Evolutionary conservation across 2,888 invertebrate species (phyloP).

Genomic region (Catocala sponsa): DNA sequence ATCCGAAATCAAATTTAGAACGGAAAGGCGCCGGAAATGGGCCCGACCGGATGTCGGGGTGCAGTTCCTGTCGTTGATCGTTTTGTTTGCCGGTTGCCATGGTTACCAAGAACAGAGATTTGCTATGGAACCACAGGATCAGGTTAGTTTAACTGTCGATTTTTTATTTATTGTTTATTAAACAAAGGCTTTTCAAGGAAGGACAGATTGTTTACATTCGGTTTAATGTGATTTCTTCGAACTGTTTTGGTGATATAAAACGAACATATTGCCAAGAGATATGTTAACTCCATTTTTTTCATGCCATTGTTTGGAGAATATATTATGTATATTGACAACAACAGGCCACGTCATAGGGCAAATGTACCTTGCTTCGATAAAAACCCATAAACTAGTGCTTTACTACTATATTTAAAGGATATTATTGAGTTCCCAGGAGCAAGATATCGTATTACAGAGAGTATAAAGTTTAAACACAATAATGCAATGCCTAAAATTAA

Average conservation of each 20-base stretch:
- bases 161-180: constrained; percentile 22
- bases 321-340: no score
- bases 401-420: no score
- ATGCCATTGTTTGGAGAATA: no score
- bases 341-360: no score
- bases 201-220: constrained; percentile 3
- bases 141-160: constrained; percentile 61
- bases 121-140: constrained; percentile 96
- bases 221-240: constrained; percentile 12
- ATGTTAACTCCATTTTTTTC: neutral
- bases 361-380: no score
- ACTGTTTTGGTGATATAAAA: constrained; percentile 5
- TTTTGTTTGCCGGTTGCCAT: constrained; percentile 73
- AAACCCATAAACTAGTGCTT: no score
- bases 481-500: no score
- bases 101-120: constrained; percentile 92
- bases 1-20: constrained; percentile 75
- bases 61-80: constrained; percentile 67
- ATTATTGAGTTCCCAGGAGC: no score
- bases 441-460: no score
- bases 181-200: constrained; percentile 20
- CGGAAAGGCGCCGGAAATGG: constrained; percentile 69
- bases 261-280: neutral
- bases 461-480: no score
- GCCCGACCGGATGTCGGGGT: constrained; percentile 69